Conservation (phyloP, 2,888 invertebrate genomes). For the Chrysomela aeneicollis region DNA sequence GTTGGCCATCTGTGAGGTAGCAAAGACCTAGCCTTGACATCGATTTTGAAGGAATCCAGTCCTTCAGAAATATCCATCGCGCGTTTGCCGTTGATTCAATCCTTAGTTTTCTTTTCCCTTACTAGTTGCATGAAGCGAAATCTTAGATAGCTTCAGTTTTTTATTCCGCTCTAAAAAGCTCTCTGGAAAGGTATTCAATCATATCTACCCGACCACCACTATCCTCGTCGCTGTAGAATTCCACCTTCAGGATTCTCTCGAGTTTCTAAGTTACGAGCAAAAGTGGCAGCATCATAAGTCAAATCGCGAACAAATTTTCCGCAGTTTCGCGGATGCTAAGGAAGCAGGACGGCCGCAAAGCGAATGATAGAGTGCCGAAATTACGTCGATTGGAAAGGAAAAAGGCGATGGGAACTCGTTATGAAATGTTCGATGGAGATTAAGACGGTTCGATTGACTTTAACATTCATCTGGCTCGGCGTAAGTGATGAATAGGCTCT, state of each 20-base stretch:
- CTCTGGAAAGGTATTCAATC: too few species aligned
- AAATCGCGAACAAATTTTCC: constrained; percentile 30
- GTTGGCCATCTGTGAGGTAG: too few species aligned
- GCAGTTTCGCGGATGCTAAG: constrained; percentile 22
- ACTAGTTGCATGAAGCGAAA: too few species aligned
- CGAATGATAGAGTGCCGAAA: constrained; percentile 39
- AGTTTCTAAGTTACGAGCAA: constrained; percentile 20
- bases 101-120: too few species aligned
- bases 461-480: constrained; percentile 43
- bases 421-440: constrained; percentile 39
- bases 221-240: too few species aligned
- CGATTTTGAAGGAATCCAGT: too few species aligned
- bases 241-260: neutral
- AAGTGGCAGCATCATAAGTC: constrained; percentile 30
- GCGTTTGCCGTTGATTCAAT: too few species aligned
- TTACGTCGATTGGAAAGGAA: constrained; percentile 30
- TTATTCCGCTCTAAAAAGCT: too few species aligned
- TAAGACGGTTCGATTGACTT: constrained; percentile 44
- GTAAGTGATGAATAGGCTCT: constrained; percentile 42
- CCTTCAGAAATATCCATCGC: too few species aligned
- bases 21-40: too few species aligned
- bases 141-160: too few species aligned
- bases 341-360: constrained; percentile 20
- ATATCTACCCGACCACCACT: too few species aligned
- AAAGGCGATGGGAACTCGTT: constrained; percentile 18